Conservation (phyloP, 2,797 vertebrate species). For the Propithecus perrieri region DNA sequence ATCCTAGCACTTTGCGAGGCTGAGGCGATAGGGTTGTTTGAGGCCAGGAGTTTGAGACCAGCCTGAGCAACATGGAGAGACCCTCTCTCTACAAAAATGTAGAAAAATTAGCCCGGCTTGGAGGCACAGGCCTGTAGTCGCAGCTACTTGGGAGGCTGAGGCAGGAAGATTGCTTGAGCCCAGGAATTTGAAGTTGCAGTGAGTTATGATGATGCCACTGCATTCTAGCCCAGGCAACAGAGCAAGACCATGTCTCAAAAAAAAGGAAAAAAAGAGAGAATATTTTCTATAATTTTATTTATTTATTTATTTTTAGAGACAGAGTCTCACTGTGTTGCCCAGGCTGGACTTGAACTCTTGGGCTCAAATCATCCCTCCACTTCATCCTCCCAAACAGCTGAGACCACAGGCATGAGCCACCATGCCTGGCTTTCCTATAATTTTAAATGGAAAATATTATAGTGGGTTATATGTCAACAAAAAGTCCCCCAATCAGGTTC, state of each 20-base stretch:
- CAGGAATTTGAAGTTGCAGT: not conserved
- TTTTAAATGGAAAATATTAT: slow-evolving; percentile 54
- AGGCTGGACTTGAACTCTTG: not conserved
- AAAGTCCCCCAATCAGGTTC: not conserved
- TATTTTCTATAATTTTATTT: not conserved
- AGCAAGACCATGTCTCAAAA: not conserved
- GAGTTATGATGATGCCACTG: not conserved
- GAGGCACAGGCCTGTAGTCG: not conserved
- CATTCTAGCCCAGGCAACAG: not conserved
- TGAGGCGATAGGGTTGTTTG: not conserved
- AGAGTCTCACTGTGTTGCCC: not conserved
- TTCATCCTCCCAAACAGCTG: not conserved
- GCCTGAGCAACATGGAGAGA: not conserved
- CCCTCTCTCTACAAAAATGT: not conserved
- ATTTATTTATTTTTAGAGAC: not conserved
- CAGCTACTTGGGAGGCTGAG: not conserved
- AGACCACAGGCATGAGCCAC: not conserved
- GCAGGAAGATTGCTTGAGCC: not conserved
- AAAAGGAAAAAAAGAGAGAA: not conserved
- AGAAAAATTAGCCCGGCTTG: not conserved
- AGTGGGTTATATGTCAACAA: slow-evolving; percentile 39
- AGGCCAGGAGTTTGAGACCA: not conserved
- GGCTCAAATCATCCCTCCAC: not conserved
- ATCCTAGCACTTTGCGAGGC: not conserved
- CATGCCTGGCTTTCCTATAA: not conserved